Evolutionary conservation across 1,140 invertebrate species (phyloP).

Genomic region (Sycophila sp.): DNA sequence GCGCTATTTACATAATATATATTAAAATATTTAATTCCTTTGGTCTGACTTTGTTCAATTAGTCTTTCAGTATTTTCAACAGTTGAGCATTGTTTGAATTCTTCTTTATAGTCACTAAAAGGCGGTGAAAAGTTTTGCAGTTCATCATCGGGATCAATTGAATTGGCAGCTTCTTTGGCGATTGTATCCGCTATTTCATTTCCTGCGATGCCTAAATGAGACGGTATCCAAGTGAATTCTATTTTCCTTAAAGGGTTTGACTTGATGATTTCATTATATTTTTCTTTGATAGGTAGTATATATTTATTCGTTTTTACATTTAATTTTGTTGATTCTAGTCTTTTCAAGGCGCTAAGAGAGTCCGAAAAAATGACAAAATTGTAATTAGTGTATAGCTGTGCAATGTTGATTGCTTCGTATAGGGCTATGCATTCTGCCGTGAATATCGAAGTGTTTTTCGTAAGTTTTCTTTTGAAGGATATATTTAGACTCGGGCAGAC

Average conservation of each 20-base stretch:
- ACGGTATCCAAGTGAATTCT: slow-evolving; percentile 16
- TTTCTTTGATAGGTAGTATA: not conserved
- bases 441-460: not conserved
- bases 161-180: not conserved
- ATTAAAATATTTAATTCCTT: not conserved
- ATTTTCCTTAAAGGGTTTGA: not conserved
- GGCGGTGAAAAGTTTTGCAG: not conserved
- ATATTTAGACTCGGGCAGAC: not conserved
- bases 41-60: not conserved
- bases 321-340: not conserved
- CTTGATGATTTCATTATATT: not conserved
- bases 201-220: slow-evolving; percentile 9
- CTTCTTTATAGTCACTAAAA: not conserved
- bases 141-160: not conserved
- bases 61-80: not conserved
- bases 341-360: not conserved
- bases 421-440: slow-evolving; percentile 20
- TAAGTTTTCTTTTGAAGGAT: not conserved
- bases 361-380: slow-evolving; percentile 12
- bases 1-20: not conserved
- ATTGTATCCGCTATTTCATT: slow-evolving; percentile 12
- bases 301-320: not conserved
- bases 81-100: not conserved
- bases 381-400: not conserved
- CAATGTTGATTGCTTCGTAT: not conserved